phyloP scores from a whole-genome alignment of 2,888 invertebrate genomes.

The Cheilosia variabilis region DNA sequence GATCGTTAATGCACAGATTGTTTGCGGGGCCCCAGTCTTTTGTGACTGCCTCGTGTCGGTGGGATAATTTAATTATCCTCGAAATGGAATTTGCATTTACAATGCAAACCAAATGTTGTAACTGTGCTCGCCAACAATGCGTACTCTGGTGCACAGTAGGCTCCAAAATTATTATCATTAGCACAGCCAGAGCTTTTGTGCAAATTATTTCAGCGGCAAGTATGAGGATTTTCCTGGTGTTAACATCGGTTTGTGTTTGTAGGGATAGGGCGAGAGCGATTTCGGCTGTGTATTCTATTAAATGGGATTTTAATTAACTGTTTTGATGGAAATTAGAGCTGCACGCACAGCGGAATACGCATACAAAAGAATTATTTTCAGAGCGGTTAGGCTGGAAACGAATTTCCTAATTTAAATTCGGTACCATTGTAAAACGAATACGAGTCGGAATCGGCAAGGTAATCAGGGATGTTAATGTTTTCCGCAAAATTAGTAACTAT shows the following conservation, averaged over 20 bases:
- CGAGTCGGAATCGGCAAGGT: too few relatives aligned
- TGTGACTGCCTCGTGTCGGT: conserved; percentile 15
- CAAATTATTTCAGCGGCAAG: conserved; percentile 68
- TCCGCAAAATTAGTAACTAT: too few relatives aligned
- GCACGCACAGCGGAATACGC: conserved; percentile 16
- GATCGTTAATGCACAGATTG: conserved; percentile 60
- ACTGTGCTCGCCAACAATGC: too few relatives aligned
- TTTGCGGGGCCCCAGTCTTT: conserved; percentile 38
- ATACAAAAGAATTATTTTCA: conserved; percentile 36
- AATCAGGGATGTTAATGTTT: too few relatives aligned
- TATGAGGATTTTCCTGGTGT: conserved; percentile 65
- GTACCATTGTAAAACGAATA: too few relatives aligned
- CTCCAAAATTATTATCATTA: conserved; percentile 71
- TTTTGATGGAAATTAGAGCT: conserved; percentile 64
- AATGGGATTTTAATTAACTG: conserved; percentile 73
- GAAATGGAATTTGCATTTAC: conserved; percentile 61
- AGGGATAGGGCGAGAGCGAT: conserved; percentile 31
- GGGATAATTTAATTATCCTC: conserved; percentile 73
- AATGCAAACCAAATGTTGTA: conserved; percentile 4
- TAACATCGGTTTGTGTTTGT: conserved; percentile 58
- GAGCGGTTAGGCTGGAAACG: background rate
- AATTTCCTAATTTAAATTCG: too few relatives aligned
- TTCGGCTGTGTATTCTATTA: conserved; percentile 18
- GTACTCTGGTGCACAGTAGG: conserved; percentile 5
- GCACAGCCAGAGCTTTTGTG: conserved; percentile 61